Evolutionary conservation across 92 coral and sea anemone species (phyloP).

Genomic region (Porites evermanni): DNA sequence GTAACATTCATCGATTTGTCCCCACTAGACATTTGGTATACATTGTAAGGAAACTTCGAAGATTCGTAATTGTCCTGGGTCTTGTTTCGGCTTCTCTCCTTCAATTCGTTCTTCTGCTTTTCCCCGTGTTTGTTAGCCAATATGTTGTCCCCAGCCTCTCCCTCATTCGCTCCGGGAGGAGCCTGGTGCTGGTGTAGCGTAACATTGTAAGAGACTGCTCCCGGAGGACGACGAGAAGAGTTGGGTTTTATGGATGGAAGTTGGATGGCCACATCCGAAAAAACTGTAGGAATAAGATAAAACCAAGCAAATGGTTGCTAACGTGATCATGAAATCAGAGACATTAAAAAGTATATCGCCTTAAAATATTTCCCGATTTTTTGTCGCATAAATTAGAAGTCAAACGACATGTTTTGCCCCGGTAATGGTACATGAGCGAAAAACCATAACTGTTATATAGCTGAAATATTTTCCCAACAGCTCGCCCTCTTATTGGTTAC

Average conservation of each 20-base stretch:
- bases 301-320: neutral
- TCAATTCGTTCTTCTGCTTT: neutral
- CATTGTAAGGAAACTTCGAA: conserved; percentile 31
- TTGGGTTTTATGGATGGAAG: neutral
- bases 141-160: conserved; percentile 24
- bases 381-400: no score
- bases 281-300: neutral
- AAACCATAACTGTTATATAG: no score
- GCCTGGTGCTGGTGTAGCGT: conserved; percentile 98
- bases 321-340: neutral
- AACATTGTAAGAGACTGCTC: conserved; percentile 99
- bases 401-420: no score
- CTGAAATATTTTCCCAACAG: no score
- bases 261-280: neutral
- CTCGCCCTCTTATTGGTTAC: no score
- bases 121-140: neutral
- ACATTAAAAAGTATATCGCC: no score
- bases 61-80: neutral
- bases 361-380: no score
- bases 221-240: conserved; percentile 74
- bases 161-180: conserved; percentile 85
- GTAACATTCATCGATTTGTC: neutral
- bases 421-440: no score
- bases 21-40: conserved; percentile 17
- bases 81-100: conserved; percentile 8